Conservation (phyloP, 2,797 vertebrate genomes). For the Sternarchorhynchus goeldii region DNA sequence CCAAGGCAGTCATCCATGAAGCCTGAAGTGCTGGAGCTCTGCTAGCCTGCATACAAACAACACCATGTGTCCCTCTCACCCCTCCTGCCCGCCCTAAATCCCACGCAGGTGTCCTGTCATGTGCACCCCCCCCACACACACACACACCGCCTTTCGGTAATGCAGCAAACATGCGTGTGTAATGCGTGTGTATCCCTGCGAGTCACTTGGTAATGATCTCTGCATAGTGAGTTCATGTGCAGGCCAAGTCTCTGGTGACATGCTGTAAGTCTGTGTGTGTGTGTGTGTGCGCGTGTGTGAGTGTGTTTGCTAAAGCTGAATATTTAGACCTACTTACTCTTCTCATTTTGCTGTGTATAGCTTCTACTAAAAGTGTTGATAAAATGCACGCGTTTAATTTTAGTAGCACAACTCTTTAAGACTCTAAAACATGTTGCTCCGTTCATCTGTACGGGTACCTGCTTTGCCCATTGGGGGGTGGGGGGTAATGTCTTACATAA, state of each 20-base stretch:
- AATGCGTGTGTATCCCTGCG: slow-evolving; percentile 60
- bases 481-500: too few species aligned
- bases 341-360: background rate
- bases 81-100: slow-evolving; percentile 65
- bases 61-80: slow-evolving; percentile 47
- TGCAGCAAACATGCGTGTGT: slow-evolving; percentile 40
- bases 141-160: slow-evolving; percentile 45
- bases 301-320: slow-evolving; percentile 14
- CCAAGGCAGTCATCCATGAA: slow-evolving; percentile 19
- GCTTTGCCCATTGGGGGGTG: too few species aligned
- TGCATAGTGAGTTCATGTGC: slow-evolving; percentile 71
- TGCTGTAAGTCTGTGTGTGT: slow-evolving; percentile 20
- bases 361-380: background rate
- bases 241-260: slow-evolving; percentile 67
- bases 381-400: too few species aligned
- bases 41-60: slow-evolving; percentile 50
- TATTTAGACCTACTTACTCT: background rate
- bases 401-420: too few species aligned
- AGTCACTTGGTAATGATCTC: slow-evolving; percentile 66
- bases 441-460: too few species aligned
- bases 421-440: too few species aligned
- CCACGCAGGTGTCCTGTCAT: slow-evolving; percentile 72
- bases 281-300: slow-evolving; percentile 22
- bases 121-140: slow-evolving; percentile 54
- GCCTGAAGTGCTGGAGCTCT: slow-evolving; percentile 12